phyloP scores from a whole-genome alignment of 2,797 vertebrate genomes.

The Sarcophilus harrisii region DNA sequence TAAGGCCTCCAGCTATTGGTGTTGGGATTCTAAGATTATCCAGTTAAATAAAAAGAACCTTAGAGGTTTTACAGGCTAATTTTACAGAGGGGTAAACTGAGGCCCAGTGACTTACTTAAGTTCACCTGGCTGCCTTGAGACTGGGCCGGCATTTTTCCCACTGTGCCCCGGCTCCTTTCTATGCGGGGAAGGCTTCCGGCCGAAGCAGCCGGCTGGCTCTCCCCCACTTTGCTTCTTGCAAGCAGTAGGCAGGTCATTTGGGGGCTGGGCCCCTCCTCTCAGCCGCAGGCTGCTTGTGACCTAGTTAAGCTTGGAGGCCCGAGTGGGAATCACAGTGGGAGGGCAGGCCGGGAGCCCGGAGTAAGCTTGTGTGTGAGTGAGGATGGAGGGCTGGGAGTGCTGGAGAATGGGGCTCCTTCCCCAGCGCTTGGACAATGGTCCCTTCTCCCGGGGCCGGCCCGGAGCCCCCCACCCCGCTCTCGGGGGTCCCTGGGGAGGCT shows the following conservation, averaged over 20 bases:
- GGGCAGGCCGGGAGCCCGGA: not conserved
- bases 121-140: not conserved
- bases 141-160: not conserved
- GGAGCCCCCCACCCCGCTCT: not conserved
- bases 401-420: not conserved
- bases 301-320: not conserved
- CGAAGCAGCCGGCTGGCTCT: not conserved
- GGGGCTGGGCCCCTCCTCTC: conserved; percentile 14
- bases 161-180: not conserved
- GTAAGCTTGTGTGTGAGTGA: not conserved
- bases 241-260: conserved; percentile 1
- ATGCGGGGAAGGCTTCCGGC: not conserved
- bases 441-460: not conserved
- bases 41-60: not conserved
- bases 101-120: not conserved
- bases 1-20: not conserved
- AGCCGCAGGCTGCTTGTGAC: not conserved
- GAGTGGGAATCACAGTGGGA: conserved; percentile 1
- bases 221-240: not conserved
- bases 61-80: not conserved
- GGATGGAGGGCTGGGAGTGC: not conserved
- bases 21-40: not conserved
- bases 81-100: not conserved
- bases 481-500: not conserved
- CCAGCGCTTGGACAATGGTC: not conserved